These are phyloP conservation scores for Tipula lateralis DNA, from an alignment of 2,888 invertebrate species.

Conservation along the genomic window DNA sequence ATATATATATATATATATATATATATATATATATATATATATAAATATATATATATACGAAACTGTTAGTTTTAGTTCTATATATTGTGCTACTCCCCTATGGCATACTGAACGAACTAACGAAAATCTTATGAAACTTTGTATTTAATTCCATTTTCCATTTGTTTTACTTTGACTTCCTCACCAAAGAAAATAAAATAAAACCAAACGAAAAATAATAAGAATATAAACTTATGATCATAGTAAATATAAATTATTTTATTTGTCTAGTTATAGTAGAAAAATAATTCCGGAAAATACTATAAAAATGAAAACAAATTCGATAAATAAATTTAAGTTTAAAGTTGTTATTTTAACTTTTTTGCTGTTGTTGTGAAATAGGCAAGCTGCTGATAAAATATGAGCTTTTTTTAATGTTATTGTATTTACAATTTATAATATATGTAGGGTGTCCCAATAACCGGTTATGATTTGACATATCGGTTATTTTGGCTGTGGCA, in stretches of 20 bases:
- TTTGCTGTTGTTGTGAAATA: background rate
- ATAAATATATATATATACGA: background rate
- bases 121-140: background rate
- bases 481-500: no score
- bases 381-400: background rate
- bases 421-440: background rate
- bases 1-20: background rate
- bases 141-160: background rate
- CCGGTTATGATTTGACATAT: no score
- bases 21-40: background rate
- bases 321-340: constrained; percentile 5
- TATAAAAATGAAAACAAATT: background rate
- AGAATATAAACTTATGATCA: constrained; percentile 5
- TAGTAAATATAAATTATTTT: constrained; percentile 24
- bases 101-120: background rate
- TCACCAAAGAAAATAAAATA: background rate
- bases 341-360: background rate
- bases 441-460: no score
- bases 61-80: background rate
- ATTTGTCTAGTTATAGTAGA: background rate
- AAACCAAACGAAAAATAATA: background rate
- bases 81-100: background rate
- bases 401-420: background rate
- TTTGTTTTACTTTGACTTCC: background rate
- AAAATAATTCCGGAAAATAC: constrained; percentile 24